Conservation (phyloP, 37 sponge, comb jelly and placozoan genomes). For the Beroe forskalii region DNA sequence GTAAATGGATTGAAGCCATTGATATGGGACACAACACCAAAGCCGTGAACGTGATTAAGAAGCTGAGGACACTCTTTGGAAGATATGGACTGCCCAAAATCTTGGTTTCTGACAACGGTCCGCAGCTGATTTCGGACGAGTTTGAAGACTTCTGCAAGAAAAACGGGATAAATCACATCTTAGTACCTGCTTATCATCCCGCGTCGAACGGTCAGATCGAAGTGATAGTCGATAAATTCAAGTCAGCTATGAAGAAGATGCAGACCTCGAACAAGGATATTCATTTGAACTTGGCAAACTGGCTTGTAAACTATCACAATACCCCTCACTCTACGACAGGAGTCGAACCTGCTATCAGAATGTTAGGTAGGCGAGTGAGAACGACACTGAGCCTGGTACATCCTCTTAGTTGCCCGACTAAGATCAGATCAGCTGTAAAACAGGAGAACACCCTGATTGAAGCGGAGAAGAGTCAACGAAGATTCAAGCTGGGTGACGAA, state of each 20-base stretch:
- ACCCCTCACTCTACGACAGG: background rate
- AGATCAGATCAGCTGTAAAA: background rate
- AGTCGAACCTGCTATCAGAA: conserved; percentile 18
- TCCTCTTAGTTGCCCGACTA: background rate
- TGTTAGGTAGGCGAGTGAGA: conserved; percentile 28
- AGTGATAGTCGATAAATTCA: background rate
- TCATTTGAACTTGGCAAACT: background rate
- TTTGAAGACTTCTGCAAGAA: conserved; percentile 6
- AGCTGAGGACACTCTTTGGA: background rate
- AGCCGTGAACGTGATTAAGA: background rate
- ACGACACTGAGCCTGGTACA: background rate
- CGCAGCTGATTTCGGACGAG: conserved; percentile 64
- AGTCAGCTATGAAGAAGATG: conserved; percentile 11
- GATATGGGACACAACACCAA: conserved; percentile 33
- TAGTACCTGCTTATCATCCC: conserved; percentile 40
- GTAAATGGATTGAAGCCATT: conserved; percentile 29
- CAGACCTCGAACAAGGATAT: background rate
- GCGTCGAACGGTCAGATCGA: conserved; percentile 65
- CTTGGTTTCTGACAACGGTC: conserved; percentile 66
- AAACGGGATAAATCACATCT: conserved; percentile 62
- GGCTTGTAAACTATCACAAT: conserved; percentile 11
- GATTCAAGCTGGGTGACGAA: background rate
- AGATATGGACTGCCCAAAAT: background rate
- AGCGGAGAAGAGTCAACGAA: background rate
- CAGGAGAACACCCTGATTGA: background rate